Percentiles rank a stretch among this genome's conserved stretches.
Conservation (phyloP, 2,888 invertebrate species). For the Therioaphis trifolii region DNA sequence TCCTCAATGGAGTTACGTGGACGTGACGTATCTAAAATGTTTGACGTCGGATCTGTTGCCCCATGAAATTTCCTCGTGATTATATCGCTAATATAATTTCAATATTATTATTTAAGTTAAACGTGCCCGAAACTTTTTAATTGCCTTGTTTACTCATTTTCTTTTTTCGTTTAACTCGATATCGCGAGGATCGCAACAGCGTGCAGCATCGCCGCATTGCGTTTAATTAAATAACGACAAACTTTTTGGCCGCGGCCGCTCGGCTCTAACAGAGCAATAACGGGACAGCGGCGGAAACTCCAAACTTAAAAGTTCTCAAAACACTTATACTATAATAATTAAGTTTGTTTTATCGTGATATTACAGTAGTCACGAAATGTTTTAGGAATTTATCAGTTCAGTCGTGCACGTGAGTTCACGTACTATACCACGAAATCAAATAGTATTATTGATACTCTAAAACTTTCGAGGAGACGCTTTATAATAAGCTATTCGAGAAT, state of each 20-base stretch:
- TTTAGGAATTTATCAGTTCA: neutral
- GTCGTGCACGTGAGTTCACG: neutral
- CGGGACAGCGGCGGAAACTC: neutral
- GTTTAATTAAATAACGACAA: slow-evolving; percentile 17
- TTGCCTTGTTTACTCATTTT: no score
- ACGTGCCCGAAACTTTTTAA: neutral
- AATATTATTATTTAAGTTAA: no score
- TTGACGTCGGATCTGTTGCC: no score
- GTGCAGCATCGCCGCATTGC: neutral
- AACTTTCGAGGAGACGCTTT: neutral
- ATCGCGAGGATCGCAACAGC: no score
- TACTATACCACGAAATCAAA: neutral
- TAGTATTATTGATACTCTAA: neutral
- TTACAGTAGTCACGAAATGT: neutral
- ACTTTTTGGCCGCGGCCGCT: neutral
- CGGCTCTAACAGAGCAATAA: neutral
- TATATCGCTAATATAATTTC: no score
- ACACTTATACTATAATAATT: neutral
- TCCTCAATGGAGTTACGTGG: no score
- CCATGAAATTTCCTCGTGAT: no score
- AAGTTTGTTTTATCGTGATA: neutral
- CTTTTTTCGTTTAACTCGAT: no score
- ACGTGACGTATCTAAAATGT: no score
- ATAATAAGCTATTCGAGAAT: neutral
- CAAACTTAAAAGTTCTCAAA: neutral